Conservation (phyloP, 2,888 invertebrate genomes). For the Anticlea derivata region DNA sequence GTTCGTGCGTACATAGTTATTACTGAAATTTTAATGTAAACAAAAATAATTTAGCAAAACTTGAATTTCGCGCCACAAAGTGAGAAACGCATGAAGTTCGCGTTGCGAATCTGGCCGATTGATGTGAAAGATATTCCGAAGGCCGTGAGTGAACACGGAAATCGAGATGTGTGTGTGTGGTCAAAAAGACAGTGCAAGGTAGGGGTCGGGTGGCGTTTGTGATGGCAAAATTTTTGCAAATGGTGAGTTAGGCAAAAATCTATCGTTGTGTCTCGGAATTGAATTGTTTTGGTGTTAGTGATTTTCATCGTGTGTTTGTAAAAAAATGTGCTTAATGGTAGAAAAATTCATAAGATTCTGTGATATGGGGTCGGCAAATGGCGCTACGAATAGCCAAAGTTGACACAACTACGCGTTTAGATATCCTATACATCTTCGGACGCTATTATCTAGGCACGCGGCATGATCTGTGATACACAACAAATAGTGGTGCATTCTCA, state of each 20-base stretch:
- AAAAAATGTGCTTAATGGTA: conserved; percentile 74
- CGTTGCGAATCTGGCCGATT: conserved; percentile 85
- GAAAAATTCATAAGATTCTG: conserved; percentile 71
- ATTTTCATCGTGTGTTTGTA: conserved; percentile 65
- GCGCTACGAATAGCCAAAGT: conserved; percentile 83
- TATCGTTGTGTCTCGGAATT: conserved; percentile 63
- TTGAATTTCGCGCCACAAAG: conserved; percentile 75
- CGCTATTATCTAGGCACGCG: conserved; percentile 70
- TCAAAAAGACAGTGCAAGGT: conserved; percentile 89
- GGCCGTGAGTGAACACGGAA: conserved; percentile 86
- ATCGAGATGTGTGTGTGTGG: conserved; percentile 85
- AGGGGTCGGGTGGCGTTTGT: conserved; percentile 91
- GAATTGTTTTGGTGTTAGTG: conserved; percentile 72
- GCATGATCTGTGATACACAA: conserved; percentile 71
- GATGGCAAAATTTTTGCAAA: conserved; percentile 91
- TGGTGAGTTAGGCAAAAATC: conserved; percentile 87
- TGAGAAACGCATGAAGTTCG: conserved; percentile 81
- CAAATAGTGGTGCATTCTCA: conserved; percentile 76
- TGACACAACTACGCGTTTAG: conserved; percentile 84
- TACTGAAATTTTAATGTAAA: neutral
- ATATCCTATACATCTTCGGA: conserved; percentile 71
- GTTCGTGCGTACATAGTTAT: no score
- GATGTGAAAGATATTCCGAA: conserved; percentile 87
- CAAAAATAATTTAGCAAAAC: conserved; percentile 51
- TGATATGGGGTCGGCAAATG: conserved; percentile 82